Conservation (phyloP, 2,113 vertebrate species). For the Burhinus oedicnemus region DNA sequence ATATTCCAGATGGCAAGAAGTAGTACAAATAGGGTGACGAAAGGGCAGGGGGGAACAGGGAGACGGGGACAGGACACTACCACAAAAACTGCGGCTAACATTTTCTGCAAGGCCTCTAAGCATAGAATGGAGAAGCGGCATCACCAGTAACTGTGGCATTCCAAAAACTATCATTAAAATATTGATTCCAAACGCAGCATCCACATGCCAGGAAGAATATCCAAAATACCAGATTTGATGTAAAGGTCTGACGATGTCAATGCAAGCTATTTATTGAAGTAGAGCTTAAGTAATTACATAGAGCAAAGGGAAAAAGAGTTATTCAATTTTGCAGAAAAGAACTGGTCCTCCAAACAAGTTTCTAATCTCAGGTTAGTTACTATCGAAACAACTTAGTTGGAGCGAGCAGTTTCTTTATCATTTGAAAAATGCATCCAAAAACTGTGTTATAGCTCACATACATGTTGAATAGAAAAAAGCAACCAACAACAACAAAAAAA, state of each 20-base stretch:
- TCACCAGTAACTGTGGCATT: background rate
- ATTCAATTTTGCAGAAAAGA: background rate
- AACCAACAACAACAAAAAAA: background rate
- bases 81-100: background rate
- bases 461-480: background rate
- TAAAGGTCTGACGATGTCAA: background rate
- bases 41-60: rapidly evolving
- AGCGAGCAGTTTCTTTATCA: background rate
- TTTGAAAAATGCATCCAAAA: background rate
- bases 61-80: too few relatives aligned
- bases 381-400: background rate
- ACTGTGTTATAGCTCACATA: background rate
- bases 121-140: background rate
- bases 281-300: background rate
- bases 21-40: background rate
- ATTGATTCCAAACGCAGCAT: background rate
- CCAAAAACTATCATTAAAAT: background rate
- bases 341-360: background rate
- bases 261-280: background rate
- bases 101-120: background rate
- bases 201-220: background rate
- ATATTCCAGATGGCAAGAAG: background rate
- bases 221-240: background rate
- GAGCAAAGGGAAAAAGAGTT: background rate
- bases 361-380: background rate